Conservation (phyloP, 53 echinoderm and acorn worm species). For the Patiria pectinifera region DNA sequence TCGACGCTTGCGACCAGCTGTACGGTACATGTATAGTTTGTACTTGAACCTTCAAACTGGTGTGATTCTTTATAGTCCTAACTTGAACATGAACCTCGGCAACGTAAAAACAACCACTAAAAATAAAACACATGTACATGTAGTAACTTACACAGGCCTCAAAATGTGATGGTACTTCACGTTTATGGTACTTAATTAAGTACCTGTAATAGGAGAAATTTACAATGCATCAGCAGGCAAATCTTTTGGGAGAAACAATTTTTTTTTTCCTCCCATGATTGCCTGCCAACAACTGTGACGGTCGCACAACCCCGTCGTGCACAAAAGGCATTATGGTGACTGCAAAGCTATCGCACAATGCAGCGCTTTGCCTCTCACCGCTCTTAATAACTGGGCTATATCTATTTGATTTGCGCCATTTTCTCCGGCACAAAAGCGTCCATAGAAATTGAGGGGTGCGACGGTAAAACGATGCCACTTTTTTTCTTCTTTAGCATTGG, state of each 20-base stretch:
- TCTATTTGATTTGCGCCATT: conserved; percentile 55
- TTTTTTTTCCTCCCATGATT: not conserved
- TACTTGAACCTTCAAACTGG: too few species aligned
- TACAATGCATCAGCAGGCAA: not conserved
- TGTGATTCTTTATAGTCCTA: too few species aligned
- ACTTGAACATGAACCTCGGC: too few species aligned
- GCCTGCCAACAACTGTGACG: not conserved
- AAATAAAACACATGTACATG: too few species aligned
- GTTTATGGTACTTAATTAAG: too few species aligned
- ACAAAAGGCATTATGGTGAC: conserved; percentile 34
- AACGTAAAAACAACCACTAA: too few species aligned
- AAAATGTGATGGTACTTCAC: too few species aligned
- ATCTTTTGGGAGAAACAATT: not conserved
- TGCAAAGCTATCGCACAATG: not conserved
- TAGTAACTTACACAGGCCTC: too few species aligned
- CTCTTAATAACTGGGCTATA: conserved; percentile 43
- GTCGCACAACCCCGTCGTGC: not conserved
- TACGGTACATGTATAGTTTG: too few species aligned
- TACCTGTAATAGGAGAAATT: not conserved
- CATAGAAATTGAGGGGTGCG: conserved; percentile 18
- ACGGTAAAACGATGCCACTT: conserved; percentile 45
- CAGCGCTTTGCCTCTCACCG: not conserved
- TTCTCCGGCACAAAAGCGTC: conserved; percentile 10
- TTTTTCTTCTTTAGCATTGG: not conserved
- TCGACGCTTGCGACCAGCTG: too few species aligned